Evolutionary conservation across 2,888 invertebrate genomes (phyloP), one percentile per base, ranked within the genome.

Genomic region (Pardosa pseudoannulata): DNA sequence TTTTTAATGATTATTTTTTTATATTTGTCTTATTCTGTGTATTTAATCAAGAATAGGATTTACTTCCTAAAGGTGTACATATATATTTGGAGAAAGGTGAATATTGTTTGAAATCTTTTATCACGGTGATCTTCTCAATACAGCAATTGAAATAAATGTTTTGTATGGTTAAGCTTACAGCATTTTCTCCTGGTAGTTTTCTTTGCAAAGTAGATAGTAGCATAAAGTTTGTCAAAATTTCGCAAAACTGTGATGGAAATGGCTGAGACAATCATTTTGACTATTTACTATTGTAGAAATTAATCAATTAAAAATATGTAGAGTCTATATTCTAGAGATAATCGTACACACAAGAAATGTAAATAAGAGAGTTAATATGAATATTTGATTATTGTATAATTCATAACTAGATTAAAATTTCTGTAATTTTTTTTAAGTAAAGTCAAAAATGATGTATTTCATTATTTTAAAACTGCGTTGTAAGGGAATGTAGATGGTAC

Each of bases 1-100:
- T 56, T 56, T 56, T 56, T 19, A 56, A 46, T 16, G 13, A 16
- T 56, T 56, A 3, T 23, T 56, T 56, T 46, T 56, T 56, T 56
- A 56, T 56, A 23, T 56, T 56, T 46, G 7, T 6, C 1, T 1
- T 11, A 23, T 56, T 56, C 56, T 23, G 23, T 56, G 56, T 56
- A 56, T 56, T 56, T 56, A 32, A 67, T 11, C 67, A 67, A 32
- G 27, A 19, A 9, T 32, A 67, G 36, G 19, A 31, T 23, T 73
- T 67, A 28, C 50, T 62, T 70, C 64, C 41, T 71, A 68, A 81
- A 70, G 27, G 31, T 79, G 81, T 81, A 75, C 56, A 75, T 81
- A 81, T 68, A 75, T 81, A 81, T 28, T 67, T 79, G 41, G 50
- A 70, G 62, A 62, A 23, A 73, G 27, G 68, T 65, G 67, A 28